Evolutionary conservation across 2,888 invertebrate species (phyloP).

Genomic region (Sabellastarte sp.): DNA sequence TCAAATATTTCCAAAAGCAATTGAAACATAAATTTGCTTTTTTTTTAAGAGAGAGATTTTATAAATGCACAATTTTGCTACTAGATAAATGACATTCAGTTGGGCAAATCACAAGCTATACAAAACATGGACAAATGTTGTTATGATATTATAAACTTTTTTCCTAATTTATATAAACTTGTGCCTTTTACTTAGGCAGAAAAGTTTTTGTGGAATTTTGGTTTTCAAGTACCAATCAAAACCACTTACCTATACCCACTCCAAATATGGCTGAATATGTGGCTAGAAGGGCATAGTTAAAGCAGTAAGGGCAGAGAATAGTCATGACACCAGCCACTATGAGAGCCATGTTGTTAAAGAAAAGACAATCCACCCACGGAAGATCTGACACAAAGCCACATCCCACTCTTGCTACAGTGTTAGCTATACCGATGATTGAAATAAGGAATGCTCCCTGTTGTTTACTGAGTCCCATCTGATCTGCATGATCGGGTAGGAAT

Average conservation of each 20-base stretch:
- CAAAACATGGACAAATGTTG: no score
- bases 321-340: slow-evolving; percentile 84
- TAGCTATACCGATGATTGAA: slow-evolving; percentile 72
- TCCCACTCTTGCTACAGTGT: slow-evolving; percentile 85
- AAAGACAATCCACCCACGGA: slow-evolving; percentile 75
- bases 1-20: no score
- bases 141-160: no score
- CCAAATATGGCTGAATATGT: slow-evolving; percentile 85
- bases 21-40: no score
- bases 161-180: no score
- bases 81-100: no score
- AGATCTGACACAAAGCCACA: slow-evolving; percentile 80
- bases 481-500: slow-evolving; percentile 42
- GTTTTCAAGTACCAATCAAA: no score
- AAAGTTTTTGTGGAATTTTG: no score
- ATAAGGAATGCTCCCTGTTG: slow-evolving; percentile 61
- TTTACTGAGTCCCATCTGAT: slow-evolving; percentile 36
- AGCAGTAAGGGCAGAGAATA: slow-evolving; percentile 79
- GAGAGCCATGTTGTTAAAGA: slow-evolving; percentile 86
- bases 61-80: no score
- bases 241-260: slow-evolving; percentile 62
- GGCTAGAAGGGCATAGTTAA: slow-evolving; percentile 74
- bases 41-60: no score
- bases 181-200: no score
- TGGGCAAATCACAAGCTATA: no score